phyloP scores from a whole-genome alignment of 2,797 vertebrate genomes.

The Pseudochirops cupreus region DNA sequence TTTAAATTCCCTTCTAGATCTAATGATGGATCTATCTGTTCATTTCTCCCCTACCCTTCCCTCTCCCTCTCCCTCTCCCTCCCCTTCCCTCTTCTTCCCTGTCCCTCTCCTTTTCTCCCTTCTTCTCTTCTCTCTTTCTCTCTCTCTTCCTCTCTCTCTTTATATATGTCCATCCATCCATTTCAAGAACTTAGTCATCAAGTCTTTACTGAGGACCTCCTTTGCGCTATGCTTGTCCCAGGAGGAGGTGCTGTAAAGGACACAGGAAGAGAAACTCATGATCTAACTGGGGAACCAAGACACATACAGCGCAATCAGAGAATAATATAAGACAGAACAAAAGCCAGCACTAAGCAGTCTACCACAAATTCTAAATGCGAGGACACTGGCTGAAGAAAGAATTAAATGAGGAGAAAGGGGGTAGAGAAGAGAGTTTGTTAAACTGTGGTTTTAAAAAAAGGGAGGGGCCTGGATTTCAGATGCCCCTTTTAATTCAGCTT shows the following conservation, averaged over 20 bases:
- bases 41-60: neutral
- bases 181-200: neutral
- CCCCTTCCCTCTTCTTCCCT: too few species aligned
- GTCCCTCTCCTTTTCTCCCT: too few species aligned
- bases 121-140: neutral
- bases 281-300: neutral
- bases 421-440: neutral
- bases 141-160: too few species aligned
- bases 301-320: neutral
- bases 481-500: neutral
- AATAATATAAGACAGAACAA: neutral
- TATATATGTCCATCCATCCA: neutral
- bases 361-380: neutral
- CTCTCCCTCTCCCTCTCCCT: too few species aligned
- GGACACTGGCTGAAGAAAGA: neutral
- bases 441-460: neutral
- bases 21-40: neutral
- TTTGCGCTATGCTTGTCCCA: neutral
- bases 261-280: neutral
- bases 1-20: neutral
- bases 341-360: neutral
- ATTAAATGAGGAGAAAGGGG: neutral
- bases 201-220: neutral
- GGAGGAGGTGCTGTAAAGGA: neutral
- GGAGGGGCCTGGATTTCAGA: neutral